phyloP scores from a whole-genome alignment of 2,888 invertebrate genomes.

The Gandaritis pyraliata region DNA sequence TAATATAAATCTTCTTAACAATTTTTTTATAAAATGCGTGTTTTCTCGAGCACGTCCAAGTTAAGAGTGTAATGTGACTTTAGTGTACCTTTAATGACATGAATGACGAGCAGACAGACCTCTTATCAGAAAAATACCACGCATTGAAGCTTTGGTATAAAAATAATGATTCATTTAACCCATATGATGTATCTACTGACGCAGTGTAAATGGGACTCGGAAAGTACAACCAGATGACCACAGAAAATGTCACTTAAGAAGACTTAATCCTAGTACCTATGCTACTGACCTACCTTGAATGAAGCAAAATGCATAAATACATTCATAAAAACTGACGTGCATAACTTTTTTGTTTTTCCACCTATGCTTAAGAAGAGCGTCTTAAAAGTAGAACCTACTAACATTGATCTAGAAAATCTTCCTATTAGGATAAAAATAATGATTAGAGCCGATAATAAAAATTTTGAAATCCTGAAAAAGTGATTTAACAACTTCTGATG shows the following conservation, averaged over 20 bases:
- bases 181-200: conserved; percentile 26
- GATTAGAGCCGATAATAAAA: too few relatives aligned
- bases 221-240: conserved; percentile 19
- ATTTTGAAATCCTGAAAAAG: too few relatives aligned
- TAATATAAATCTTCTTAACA: background rate
- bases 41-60: conserved; percentile 8
- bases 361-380: too few relatives aligned
- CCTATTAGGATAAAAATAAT: too few relatives aligned
- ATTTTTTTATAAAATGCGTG: conserved; percentile 14
- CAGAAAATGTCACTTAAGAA: background rate
- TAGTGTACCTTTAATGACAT: conserved; percentile 19
- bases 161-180: conserved; percentile 22
- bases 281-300: too few relatives aligned
- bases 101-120: conserved; percentile 12
- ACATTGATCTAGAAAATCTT: too few relatives aligned
- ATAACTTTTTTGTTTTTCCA: too few relatives aligned
- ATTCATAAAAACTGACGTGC: too few relatives aligned
- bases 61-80: conserved; percentile 8
- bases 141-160: conserved; percentile 3
- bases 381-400: too few relatives aligned
- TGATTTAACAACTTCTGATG: too few relatives aligned
- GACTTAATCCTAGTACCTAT: too few relatives aligned
- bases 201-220: conserved; percentile 20
- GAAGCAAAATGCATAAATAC: too few relatives aligned
- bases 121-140: conserved; percentile 21